Percentiles rank a stretch among this genome's conserved stretches.
Evolutionary conservation across 1,140 invertebrate genomes (phyloP).

Genomic region (Diprion similis): DNA sequence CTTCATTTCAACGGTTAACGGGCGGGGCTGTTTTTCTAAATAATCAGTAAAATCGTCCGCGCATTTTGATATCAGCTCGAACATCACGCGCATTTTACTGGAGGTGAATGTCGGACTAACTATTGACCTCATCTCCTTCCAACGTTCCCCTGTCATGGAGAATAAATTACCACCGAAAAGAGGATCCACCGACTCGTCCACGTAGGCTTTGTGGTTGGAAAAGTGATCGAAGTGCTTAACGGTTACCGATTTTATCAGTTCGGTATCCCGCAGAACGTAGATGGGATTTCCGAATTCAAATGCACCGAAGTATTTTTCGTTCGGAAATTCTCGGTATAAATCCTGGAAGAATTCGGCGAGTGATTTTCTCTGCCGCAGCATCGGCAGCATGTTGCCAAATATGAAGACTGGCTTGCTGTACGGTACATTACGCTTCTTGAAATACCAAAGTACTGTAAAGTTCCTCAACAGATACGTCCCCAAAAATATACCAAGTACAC

Average conservation of each 20-base stretch:
- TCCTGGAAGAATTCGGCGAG: slow-evolving; percentile 18
- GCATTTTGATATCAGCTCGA: slow-evolving; percentile 56
- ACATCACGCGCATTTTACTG: slow-evolving; percentile 66
- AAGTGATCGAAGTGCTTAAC: slow-evolving; percentile 73
- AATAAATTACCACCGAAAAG: slow-evolving; percentile 62
- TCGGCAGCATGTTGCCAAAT: slow-evolving; percentile 30
- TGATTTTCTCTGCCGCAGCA: slow-evolving; percentile 24
- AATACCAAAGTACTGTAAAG: background rate
- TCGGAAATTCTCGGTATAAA: slow-evolving; percentile 29
- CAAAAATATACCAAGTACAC: background rate
- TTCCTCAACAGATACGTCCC: background rate
- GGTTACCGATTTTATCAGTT: slow-evolving; percentile 47
- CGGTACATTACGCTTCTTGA: background rate
- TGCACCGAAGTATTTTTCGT: slow-evolving; percentile 38
- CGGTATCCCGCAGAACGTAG: slow-evolving; percentile 34
- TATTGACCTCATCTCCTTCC: slow-evolving; percentile 64
- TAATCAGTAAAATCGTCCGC: slow-evolving; percentile 37
- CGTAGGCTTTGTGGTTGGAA: slow-evolving; percentile 58
- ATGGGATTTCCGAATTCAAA: slow-evolving; percentile 43
- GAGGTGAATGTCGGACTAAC: slow-evolving; percentile 67
- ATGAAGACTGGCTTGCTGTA: slow-evolving; percentile 27
- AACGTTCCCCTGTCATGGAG: slow-evolving; percentile 62
- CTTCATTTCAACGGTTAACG: slow-evolving; percentile 20
- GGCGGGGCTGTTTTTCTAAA: slow-evolving; percentile 27
- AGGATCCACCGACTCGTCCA: slow-evolving; percentile 56